Percentiles rank a stretch among this genome's conserved stretches.
These are phyloP conservation scores for Caligus rogercresseyi DNA, from an alignment of 1,140 invertebrate species.

Conservation along the genomic window DNA sequence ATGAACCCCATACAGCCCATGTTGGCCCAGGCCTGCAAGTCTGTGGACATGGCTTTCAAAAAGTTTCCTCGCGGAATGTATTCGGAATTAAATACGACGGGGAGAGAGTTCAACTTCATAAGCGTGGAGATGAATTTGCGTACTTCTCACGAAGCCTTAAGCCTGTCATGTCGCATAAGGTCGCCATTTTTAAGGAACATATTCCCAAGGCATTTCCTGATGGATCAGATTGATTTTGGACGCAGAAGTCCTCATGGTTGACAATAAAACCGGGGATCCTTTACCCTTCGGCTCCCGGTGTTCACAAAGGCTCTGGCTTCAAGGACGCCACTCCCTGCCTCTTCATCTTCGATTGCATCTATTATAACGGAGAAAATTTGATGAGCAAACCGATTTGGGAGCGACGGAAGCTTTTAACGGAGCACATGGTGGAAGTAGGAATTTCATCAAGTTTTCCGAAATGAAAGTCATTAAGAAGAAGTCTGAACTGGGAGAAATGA, in stretches of 20 bases:
- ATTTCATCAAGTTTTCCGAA: conserved; percentile 74
- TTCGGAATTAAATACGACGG: conserved; percentile 85
- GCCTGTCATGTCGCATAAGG: conserved; percentile 75
- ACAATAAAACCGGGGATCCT: conserved; percentile 60
- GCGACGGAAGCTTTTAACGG: conserved; percentile 50
- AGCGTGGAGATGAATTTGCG: conserved; percentile 57
- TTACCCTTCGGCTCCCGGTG: conserved; percentile 75
- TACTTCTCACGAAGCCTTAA: conserved; percentile 81
- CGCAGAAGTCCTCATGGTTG: conserved; percentile 75
- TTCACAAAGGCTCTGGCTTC: conserved; percentile 73
- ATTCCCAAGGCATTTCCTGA: conserved; percentile 74
- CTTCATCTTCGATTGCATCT: conserved; percentile 83
- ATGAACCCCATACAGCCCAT: conserved; percentile 80
- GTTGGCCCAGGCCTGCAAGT: conserved; percentile 77
- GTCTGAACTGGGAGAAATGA: conserved; percentile 24
- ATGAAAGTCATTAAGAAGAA: conserved; percentile 45
- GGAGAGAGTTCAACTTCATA: conserved; percentile 74
- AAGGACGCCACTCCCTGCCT: conserved; percentile 71
- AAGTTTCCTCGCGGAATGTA: conserved; percentile 78
- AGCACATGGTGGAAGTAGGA: conserved; percentile 66
- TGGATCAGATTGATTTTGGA: conserved; percentile 71
- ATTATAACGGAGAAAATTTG: conserved; percentile 71
- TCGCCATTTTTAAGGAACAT: conserved; percentile 60
- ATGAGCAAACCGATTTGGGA: conserved; percentile 55
- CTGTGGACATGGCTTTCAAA: conserved; percentile 68